Evolutionary conservation across 2,797 vertebrate species (phyloP).

Genomic region (Dicrostonyx torquatus): DNA sequence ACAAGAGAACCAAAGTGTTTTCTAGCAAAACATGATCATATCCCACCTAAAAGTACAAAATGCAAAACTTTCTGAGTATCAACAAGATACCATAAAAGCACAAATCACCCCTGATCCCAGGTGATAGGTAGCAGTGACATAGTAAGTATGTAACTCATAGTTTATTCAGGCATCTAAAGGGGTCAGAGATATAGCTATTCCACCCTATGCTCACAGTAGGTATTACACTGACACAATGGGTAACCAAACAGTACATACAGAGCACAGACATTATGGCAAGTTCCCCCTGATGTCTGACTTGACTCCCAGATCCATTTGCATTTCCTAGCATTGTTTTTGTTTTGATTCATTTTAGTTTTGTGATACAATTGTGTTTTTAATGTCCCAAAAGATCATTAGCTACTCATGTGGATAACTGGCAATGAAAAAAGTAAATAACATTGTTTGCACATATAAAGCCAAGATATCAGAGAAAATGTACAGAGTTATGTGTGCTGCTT

Average conservation of each 20-base stretch:
- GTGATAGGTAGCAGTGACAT: background rate
- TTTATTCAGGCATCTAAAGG: fast-evolving
- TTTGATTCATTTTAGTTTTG: background rate
- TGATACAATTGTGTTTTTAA: background rate
- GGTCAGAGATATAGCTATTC: background rate
- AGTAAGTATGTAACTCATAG: background rate
- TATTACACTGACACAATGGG: background rate
- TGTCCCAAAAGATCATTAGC: background rate
- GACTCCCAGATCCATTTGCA: fast-evolving
- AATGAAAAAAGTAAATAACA: background rate
- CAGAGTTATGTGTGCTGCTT: background rate
- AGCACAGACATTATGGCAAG: background rate
- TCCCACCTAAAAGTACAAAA: background rate
- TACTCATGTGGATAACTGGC: background rate
- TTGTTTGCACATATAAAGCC: background rate
- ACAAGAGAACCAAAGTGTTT: background rate
- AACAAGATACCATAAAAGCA: background rate
- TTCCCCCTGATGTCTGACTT: fast-evolving
- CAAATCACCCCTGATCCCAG: background rate
- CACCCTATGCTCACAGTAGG: background rate
- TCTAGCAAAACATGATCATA: background rate
- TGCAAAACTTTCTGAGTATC: background rate
- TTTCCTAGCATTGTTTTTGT: background rate
- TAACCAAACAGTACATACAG: background rate
- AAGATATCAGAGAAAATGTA: background rate